phyloP scores from a whole-genome alignment of 2,888 invertebrate genomes.

The Tenodera sinensis region DNA sequence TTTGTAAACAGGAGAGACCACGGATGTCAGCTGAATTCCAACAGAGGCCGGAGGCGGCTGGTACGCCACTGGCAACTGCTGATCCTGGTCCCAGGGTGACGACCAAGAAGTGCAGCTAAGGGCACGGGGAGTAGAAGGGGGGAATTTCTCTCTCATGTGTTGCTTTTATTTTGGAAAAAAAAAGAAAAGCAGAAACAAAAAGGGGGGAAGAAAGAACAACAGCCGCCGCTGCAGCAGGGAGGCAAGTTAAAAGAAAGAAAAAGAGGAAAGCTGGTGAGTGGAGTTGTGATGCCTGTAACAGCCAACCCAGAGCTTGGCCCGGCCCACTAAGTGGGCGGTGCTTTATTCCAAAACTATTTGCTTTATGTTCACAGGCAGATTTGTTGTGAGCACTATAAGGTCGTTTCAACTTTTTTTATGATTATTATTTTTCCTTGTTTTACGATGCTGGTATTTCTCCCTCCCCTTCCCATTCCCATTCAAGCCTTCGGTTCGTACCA shows the following conservation, averaged over 20 bases:
- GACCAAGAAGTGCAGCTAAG: background rate
- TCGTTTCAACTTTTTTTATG: background rate
- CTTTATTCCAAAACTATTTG: slow-evolving; percentile 16
- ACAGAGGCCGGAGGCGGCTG: background rate
- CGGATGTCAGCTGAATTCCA: no score
- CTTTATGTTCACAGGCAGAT: background rate
- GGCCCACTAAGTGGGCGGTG: slow-evolving; percentile 5
- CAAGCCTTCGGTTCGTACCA: background rate
- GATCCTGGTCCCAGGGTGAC: background rate
- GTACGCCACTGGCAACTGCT: background rate
- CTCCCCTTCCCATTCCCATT: background rate
- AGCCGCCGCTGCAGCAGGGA: background rate
- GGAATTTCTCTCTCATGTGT: slow-evolving; percentile 1
- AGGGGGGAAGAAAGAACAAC: background rate
- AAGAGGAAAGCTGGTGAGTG: background rate
- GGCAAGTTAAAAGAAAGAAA: background rate
- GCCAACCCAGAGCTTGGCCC: slow-evolving; percentile 14
- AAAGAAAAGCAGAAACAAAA: background rate
- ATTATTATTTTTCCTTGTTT: background rate
- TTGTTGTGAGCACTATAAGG: background rate
- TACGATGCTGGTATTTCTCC: background rate
- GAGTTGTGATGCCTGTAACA: background rate
- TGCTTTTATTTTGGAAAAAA: background rate
- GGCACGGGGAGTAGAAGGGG: background rate
- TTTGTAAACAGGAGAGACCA: background rate